Evolutionary conservation across 2,888 invertebrate species (phyloP).

Genomic region (Drosophila sordidula): DNA sequence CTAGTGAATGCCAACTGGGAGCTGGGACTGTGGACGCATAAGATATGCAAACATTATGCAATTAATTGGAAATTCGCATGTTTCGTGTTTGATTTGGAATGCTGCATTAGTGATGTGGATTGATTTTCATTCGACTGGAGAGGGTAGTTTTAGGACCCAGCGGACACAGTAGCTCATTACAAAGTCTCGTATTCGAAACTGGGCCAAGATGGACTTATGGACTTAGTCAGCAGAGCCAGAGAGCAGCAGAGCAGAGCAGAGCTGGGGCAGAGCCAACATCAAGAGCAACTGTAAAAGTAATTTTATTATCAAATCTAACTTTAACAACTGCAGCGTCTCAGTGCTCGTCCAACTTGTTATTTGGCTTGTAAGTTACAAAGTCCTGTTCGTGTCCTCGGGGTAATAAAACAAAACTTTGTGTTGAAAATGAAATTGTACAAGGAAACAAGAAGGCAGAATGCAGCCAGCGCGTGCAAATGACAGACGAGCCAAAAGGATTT

Average conservation of each 20-base stretch:
- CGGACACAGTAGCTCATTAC: constrained; percentile 63
- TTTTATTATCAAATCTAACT: constrained; percentile 79
- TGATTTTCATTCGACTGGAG: constrained; percentile 54
- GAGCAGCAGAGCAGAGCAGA: constrained; percentile 15
- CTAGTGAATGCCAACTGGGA: constrained; percentile 17
- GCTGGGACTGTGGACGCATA: constrained; percentile 36
- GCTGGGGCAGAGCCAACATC: constrained; percentile 26
- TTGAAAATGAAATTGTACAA: constrained; percentile 79
- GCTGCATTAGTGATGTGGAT: constrained; percentile 43
- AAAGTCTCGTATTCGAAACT: constrained; percentile 68
- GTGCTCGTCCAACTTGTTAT: constrained; percentile 71
- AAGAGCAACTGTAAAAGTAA: constrained; percentile 71
- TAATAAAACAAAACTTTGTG: constrained; percentile 80
- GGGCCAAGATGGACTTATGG: constrained; percentile 69
- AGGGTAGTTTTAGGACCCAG: constrained; percentile 12
- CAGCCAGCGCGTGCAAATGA: constrained; percentile 66
- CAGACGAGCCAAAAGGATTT: constrained; percentile 71
- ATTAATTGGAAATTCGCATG: constrained; percentile 70
- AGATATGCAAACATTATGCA: constrained; percentile 65
- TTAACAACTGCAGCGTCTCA: constrained; percentile 70
- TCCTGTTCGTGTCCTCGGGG: constrained; percentile 79
- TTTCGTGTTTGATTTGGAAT: constrained; percentile 50
- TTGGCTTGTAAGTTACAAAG: constrained; percentile 80
- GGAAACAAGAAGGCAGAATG: constrained; percentile 36
- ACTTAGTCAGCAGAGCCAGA: constrained; percentile 29